Conservation (phyloP, 2,888 invertebrate genomes). For the Cataglyphis cursor region DNA sequence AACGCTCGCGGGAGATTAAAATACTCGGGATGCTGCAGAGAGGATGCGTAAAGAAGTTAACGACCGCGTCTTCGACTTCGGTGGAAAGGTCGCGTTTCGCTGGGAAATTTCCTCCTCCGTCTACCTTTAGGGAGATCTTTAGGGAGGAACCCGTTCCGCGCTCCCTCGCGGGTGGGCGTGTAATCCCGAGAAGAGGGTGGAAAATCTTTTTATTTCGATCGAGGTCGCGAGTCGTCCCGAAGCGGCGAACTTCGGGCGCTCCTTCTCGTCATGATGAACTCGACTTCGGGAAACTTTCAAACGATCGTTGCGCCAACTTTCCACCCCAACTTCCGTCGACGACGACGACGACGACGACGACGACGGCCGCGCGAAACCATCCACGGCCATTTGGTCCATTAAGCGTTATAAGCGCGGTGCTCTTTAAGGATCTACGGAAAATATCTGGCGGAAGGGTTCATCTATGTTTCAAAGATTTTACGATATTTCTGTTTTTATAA, state of each 20-base stretch:
- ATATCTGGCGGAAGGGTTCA: not conserved
- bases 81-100: constrained; percentile 47
- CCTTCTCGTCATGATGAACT: constrained; percentile 79
- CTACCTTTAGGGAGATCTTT: constrained; percentile 30
- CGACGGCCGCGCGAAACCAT: constrained; percentile 20
- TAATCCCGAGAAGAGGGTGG: not conserved
- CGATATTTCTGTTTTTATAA: not conserved
- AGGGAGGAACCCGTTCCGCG: not conserved
- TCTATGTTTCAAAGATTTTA: not conserved
- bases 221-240: constrained; percentile 15
- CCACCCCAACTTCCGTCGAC: constrained; percentile 49
- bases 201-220: constrained; percentile 66
- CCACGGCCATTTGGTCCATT: constrained; percentile 44
- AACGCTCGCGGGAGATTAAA: constrained; percentile 56
- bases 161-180: constrained; percentile 10
- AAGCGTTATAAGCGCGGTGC: not conserved
- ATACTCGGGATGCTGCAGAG: constrained; percentile 57
- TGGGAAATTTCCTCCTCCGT: constrained; percentile 53
- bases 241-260: constrained; percentile 67
- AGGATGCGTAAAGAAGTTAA: constrained; percentile 65
- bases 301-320: constrained; percentile 68
- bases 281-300: constrained; percentile 77
- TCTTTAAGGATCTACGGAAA: constrained; percentile 35
- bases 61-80: constrained; percentile 36
- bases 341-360: constrained; percentile 33